Base-by-base conservation (phyloP, 2,888 invertebrate genomes). In the Nomada goodeniana region DNA sequence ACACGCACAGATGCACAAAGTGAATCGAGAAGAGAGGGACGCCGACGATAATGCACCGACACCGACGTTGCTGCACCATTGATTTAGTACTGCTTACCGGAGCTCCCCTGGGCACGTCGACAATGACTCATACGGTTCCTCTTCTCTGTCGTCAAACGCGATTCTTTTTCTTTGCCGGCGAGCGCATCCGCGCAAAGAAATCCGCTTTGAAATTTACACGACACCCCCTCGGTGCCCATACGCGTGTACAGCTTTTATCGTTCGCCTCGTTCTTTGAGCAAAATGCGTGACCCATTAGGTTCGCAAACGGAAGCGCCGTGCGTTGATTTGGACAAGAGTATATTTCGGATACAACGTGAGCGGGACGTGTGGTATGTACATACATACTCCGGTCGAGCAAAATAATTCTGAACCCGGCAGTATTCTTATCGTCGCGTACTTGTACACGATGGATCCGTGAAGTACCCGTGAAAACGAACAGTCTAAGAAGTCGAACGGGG, bases 1-100 rank as follows among this genome's bases (percentile, higher is more conserved):
- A 65, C 80, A 64, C 75, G 86, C 88, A 86, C 88, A 87, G 88
- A 88, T 82, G 87, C 79, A 72, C 88, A 68, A 82, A 79, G 84
- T 74, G 86, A 88, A 79, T 84, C 73, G 72, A 61, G 61, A 70
- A 59, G 67, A 47, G 57, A 61, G 83, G 80, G 74, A 76, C 85
- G 68, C 57, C 20, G 75, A 77, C 67, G 81, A 85, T 85, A 75
- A 79, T 83, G 78, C 83, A 80, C 63, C 80, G 82, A 77, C 76
- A 69, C 64, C 69, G 60, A 60, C 67, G 65, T 75, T 68, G 74
- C 82, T 65, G 71, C 65, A 53, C 64, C 64, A 68, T 77, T 82
- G 88, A 84, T 84, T 86, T 80, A 80, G 71, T 61, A 50, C 57
- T 57, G 84, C 75, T 81, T 82, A 71, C 52, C 61, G 63, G 69